Evolutionary conservation across 2,113 vertebrate species (phyloP).

Genomic region (Carassius gibelio): DNA sequence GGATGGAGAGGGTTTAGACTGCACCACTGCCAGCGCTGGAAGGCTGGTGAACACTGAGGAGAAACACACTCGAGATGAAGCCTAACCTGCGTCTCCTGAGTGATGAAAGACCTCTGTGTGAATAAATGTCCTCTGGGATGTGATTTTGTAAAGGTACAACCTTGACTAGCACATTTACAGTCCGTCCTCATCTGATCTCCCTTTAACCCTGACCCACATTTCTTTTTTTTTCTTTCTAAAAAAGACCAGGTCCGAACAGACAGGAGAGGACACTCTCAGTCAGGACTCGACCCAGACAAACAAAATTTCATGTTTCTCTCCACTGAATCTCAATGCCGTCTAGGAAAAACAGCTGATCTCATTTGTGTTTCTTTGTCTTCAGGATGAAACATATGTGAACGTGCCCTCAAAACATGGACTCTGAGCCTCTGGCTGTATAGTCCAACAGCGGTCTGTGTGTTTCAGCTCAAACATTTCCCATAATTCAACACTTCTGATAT

Average conservation of each 20-base stretch:
- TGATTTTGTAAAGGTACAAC: background rate
- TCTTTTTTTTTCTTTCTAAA: background rate
- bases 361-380: background rate
- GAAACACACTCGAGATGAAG: background rate
- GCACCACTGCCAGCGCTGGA: constrained; percentile 83
- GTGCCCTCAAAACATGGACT: background rate
- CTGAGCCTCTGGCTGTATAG: background rate
- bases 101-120: background rate
- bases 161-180: background rate
- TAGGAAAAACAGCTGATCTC: background rate
- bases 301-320: background rate
- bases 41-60: constrained; percentile 83
- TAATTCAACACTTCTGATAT: background rate
- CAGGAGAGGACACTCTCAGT: background rate
- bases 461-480: background rate
- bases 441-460: background rate
- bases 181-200: background rate
- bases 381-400: background rate
- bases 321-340: background rate
- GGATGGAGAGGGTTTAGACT: constrained; percentile 76
- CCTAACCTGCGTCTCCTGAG: background rate
- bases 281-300: background rate
- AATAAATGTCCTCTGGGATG: background rate
- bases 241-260: background rate
- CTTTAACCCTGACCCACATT: constrained; percentile 38